Evolutionary conservation across 2,113 vertebrate species (phyloP).

Genomic region (Hydrochoerus hydrochaeris): DNA sequence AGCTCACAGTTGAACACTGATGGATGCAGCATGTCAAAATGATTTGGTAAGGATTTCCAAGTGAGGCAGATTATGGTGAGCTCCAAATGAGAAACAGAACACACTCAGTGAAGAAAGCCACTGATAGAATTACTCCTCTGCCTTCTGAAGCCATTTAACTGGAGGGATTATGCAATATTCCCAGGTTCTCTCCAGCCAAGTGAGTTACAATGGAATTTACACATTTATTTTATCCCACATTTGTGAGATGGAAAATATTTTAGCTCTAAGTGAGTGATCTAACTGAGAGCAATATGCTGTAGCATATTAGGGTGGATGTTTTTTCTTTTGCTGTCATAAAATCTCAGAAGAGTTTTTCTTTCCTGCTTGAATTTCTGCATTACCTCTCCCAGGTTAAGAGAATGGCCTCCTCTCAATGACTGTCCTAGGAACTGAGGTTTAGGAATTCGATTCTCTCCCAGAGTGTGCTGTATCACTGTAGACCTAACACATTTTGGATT

Average conservation of each 20-base stretch:
- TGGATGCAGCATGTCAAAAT: constrained; percentile 29
- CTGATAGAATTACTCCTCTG: constrained; percentile 52
- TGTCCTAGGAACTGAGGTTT: neutral
- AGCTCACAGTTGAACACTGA: constrained; percentile 30
- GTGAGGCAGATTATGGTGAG: constrained; percentile 4
- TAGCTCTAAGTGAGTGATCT: neutral
- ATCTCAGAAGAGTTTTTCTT: neutral
- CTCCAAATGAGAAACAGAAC: constrained; percentile 60
- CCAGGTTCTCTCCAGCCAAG: neutral
- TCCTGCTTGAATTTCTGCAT: neutral
- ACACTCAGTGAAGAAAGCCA: neutral
- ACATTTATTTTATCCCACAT: constrained; percentile 1
- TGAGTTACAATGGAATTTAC: neutral
- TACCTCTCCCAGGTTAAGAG: neutral
- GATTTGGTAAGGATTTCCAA: constrained; percentile 61
- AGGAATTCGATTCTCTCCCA: neutral
- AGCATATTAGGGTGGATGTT: neutral
- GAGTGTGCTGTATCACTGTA: neutral
- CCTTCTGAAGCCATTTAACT: constrained; percentile 25
- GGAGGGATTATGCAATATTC: neutral
- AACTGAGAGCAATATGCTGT: neutral
- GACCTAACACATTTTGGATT: neutral
- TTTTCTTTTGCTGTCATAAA: neutral
- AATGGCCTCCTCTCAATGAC: neutral
- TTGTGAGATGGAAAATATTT: constrained; percentile 31